Base-by-base conservation (phyloP, 30 jellyfish, hydroid and myxozoan species). In the Catostylus mosaicus region DNA sequence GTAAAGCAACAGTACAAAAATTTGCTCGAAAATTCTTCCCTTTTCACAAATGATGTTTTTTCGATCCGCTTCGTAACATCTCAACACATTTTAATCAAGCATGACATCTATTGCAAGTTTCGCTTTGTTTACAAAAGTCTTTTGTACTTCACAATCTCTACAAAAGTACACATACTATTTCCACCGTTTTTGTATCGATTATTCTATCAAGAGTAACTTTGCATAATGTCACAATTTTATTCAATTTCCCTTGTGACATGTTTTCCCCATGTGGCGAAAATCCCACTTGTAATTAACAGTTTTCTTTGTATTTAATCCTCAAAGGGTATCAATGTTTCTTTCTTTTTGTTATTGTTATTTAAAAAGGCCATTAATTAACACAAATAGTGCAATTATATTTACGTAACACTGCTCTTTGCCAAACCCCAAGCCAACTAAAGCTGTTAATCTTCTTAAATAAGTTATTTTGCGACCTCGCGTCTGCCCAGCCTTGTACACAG, bases 51-150 rank as follows among this genome's bases (percentile, higher is more conserved):
- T 59, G 38, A 59, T 59, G 71, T 59, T 12, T n/a, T 68, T 68
- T 68, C 61, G 80, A 34, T 68, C 22, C 63, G 64, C 45, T 68
- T 36, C 63, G 64, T 37, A 59, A 59, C 71, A 59, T 59, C 23
- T 59, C 71, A 59, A 68, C 23, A n/a, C 18, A 26, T 66, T 33
- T 30, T 33, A 66, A 1, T 68, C 80, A 68, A 22, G 38, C 80
- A 68, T 68, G 80, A 68, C 34, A 37, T 68, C 65, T 18, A 19
- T 37, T 61, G 16, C 26, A 29, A 34, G 34, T 68, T 35, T 68
- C 35, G 80, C 66, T 27, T 66, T 66, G 78, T 66, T 52, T 11
- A 6, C 62, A 7, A 48, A 27, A 26, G 38, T 30, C 61, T 68
- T 68, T 68, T 36, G 64, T 27, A 37, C 34, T 36, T 48, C n/a